Conservation (phyloP, 2,113 vertebrate genomes). For the Nicator chloris region DNA sequence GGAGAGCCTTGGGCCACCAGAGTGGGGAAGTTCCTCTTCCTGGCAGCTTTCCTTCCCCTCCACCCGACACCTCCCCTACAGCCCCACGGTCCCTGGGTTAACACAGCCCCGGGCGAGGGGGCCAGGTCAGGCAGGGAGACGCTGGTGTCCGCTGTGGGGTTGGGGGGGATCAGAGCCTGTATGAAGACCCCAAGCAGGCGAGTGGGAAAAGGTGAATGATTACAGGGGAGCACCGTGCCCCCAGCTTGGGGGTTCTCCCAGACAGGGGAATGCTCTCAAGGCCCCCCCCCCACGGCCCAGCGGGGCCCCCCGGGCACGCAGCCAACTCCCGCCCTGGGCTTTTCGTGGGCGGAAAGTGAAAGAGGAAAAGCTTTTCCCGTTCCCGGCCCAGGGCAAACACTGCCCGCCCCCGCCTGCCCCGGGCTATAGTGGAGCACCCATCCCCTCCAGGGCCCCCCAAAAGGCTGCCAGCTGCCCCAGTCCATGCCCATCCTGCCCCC, state of each 20-base stretch:
- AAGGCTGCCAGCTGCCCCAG: background rate
- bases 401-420: background rate
- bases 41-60: background rate
- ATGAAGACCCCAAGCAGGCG: background rate
- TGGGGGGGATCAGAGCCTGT: background rate
- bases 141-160: rapidly evolving
- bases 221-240: background rate
- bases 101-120: rapidly evolving
- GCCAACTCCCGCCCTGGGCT: constrained; percentile 5
- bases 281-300: rapidly evolving
- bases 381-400: background rate
- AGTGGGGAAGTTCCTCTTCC: background rate
- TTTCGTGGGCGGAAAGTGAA: background rate
- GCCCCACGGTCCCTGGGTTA: background rate
- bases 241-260: rapidly evolving
- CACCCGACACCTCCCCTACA: background rate
- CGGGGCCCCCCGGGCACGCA: background rate
- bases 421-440: background rate
- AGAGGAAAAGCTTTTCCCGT: constrained; percentile 46
- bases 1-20: background rate
- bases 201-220: background rate
- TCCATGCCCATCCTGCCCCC: background rate
- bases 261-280: background rate
- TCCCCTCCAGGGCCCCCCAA: rapidly evolving
- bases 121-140: background rate